A percentile compares a stretch with the other conserved stretches of the same genome.
Evolutionary conservation across 2,797 vertebrate genomes (phyloP).

Genomic region (Enoplosus armatus): DNA sequence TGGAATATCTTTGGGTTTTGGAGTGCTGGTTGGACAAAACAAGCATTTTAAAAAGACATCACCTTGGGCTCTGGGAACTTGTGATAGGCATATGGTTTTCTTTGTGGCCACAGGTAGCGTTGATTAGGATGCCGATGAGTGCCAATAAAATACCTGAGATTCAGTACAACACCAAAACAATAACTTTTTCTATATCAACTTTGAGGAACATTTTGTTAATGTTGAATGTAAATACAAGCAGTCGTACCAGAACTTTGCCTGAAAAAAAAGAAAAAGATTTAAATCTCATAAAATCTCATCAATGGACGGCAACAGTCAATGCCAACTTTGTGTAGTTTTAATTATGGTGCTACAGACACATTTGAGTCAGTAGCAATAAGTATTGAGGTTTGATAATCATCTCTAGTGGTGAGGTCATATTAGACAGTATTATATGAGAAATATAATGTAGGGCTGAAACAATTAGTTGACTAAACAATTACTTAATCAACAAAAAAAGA

Average conservation of each 20-base stretch:
- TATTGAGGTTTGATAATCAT: background rate
- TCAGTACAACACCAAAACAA: background rate
- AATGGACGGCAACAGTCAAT: too few species aligned
- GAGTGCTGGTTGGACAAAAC: background rate
- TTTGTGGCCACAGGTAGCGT: too few species aligned
- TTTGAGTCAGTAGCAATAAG: background rate
- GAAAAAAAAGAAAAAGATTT: too few species aligned
- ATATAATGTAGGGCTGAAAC: background rate
- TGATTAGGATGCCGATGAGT: background rate
- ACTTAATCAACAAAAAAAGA: background rate
- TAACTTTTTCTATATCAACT: background rate
- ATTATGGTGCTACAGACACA: background rate
- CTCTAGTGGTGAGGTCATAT: background rate
- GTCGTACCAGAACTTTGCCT: background rate
- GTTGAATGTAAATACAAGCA: background rate
- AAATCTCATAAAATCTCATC: too few species aligned
- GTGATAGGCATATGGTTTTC: too few species aligned
- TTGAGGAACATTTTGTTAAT: too few species aligned
- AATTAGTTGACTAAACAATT: background rate
- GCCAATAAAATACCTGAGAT: too few species aligned
- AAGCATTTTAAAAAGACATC: background rate
- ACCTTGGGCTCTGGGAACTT: background rate
- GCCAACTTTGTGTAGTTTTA: background rate
- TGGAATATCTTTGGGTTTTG: background rate
- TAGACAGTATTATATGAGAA: background rate